phyloP scores from a whole-genome alignment of 2,797 vertebrate species.

The Gallinago nigripennis region DNA sequence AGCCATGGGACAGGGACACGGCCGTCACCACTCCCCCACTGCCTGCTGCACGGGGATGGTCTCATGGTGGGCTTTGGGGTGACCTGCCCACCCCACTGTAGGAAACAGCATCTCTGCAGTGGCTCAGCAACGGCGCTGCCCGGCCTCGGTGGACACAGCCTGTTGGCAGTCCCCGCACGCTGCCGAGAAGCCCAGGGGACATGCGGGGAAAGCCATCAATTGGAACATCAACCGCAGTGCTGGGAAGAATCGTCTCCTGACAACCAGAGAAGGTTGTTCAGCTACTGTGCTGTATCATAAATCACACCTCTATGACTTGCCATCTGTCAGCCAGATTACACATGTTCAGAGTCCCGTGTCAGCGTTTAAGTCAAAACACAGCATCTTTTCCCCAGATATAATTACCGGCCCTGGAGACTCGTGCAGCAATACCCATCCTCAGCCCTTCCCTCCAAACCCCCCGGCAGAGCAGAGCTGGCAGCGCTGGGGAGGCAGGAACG shows the following conservation, averaged over 20 bases:
- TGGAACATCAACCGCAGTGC: background rate
- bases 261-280: constrained; percentile 59
- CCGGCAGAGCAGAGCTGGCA: background rate
- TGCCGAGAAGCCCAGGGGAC: background rate
- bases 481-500: background rate
- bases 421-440: background rate
- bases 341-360: constrained; percentile 37
- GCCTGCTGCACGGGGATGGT: rapidly evolving
- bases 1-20: rapidly evolving
- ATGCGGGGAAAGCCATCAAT: background rate
- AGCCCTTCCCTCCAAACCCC: background rate
- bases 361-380: background rate
- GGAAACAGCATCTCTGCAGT: background rate
- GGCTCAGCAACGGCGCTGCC: rapidly evolving
- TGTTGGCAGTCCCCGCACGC: rapidly evolving
- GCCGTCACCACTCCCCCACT: background rate
- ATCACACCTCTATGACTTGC: constrained; percentile 55
- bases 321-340: constrained; percentile 63
- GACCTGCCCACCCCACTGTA: background rate
- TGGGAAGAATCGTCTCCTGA: constrained; percentile 34
- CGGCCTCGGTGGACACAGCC: rapidly evolving
- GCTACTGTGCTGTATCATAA: constrained; percentile 58
- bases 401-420: background rate
- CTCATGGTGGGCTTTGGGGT: background rate
- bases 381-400: constrained; percentile 46